Evolutionary conservation across 2,797 vertebrate species (phyloP), one percentile per base, ranked within the genome.

Genomic region (Pipistrellus pipistrellus): DNA sequence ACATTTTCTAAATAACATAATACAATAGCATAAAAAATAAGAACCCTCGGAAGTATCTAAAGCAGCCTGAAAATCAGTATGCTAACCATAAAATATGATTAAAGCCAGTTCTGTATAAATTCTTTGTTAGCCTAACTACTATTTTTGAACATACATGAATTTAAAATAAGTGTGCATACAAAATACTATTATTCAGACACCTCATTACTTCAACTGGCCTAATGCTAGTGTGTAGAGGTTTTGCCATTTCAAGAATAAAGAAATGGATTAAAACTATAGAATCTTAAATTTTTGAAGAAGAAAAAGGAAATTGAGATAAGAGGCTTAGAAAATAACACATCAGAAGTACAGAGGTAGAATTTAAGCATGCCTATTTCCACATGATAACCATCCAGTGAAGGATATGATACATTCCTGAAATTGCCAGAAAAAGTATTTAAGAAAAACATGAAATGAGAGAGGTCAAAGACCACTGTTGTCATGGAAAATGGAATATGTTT

Each of bases 381-480:
- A 81, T 59, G 35, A 81, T 88, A 90, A 77, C 4, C 53, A 69
- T 77, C 8, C 91, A 91, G 8, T 72, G 15, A 38, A 75, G 6
- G 21, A 91, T 86, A 32, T 32, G 21, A 91, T 86, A 32, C n/a
- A 77, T 48, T 95, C 48, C 78, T 88, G 27, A 95, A 88, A 90
- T 75, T 53, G 51, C 35, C 84, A 69, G 62, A 64, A 77, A 77
- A 93, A 76, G 18, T 83, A 48, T 87, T 84, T 32, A 35, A 66
- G n/a, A 38, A 64, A 90, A 92, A 72, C 21, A 76, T 85, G 21
- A 95, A 88, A 90, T 17, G 38, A 35, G n/a, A 89, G 15, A 59
- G 4, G 55, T 20, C 35, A 4, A 38, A 78, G 84, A 90, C 55
- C n/a, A 15, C 21, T 88, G 38, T 89, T 76, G 27, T 62, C 30